Evolutionary conservation across 2,113 vertebrate genomes (phyloP).

Genomic region (Cochlearius cochlearius): DNA sequence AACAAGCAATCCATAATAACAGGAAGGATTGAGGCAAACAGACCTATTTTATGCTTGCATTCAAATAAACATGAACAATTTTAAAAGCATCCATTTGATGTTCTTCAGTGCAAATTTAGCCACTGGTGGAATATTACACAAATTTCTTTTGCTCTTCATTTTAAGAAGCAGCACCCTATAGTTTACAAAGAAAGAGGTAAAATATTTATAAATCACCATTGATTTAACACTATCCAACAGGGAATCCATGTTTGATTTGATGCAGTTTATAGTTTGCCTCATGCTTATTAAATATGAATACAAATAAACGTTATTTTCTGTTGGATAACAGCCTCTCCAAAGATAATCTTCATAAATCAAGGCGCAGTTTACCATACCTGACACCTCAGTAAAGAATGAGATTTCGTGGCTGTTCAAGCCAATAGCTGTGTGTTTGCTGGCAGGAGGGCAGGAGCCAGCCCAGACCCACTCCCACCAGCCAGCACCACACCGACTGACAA

Average conservation of each 20-base stretch:
- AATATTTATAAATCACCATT: neutral
- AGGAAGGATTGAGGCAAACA: neutral
- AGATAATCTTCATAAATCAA: neutral
- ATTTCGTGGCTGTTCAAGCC: neutral
- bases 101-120: neutral
- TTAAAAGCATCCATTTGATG: neutral
- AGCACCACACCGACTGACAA: accelerated
- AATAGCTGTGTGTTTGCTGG: neutral
- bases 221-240: neutral
- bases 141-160: neutral
- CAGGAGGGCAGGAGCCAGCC: neutral
- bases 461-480: neutral
- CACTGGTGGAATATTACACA: neutral
- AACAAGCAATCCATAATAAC: neutral
- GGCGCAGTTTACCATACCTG: neutral
- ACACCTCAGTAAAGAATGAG: neutral
- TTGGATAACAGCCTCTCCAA: neutral
- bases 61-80: neutral
- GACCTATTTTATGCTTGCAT: neutral
- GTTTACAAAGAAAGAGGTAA: neutral
- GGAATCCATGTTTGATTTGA: neutral
- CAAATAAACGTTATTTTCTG: neutral
- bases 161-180: neutral
- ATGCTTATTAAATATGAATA: neutral
- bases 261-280: neutral